phyloP scores from a whole-genome alignment of 2,113 vertebrate species.

The Oreochromis spilurus region DNA sequence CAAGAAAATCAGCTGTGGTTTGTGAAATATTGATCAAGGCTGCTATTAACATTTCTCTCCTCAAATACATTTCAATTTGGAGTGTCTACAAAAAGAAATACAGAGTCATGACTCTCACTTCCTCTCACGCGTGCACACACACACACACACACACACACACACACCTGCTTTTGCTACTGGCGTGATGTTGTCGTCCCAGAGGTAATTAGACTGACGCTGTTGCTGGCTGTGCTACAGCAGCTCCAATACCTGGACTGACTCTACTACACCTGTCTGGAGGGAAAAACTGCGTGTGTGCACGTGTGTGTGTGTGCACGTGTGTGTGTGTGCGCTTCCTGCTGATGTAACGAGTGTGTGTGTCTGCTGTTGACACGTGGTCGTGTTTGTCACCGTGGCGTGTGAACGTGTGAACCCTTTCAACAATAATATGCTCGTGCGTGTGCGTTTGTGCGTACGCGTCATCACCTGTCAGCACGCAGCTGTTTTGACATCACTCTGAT shows the following conservation, averaged over 20 bases:
- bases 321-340: not conserved
- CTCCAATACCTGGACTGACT: constrained; percentile 54
- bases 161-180: constrained; percentile 38
- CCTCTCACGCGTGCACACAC: not conserved
- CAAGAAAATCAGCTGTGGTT: constrained; percentile 25
- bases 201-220: constrained; percentile 61
- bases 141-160: not conserved
- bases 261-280: constrained; percentile 46
- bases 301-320: not conserved
- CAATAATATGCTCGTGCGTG: not conserved
- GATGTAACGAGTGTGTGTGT: not conserved
- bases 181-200: constrained; percentile 52
- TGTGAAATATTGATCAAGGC: constrained; percentile 47
- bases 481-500: constrained; percentile 69
- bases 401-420: not conserved
- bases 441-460: not conserved
- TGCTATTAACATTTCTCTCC: constrained; percentile 41
- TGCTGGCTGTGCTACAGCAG: constrained; percentile 58
- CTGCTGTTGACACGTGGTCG: not conserved
- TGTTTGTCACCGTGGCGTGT: not conserved
- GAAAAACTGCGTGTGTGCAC: not conserved
- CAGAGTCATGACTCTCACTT: not conserved
- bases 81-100: constrained; percentile 23
- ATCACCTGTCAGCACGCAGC: constrained; percentile 51
- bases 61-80: constrained; percentile 43